phyloP scores from a whole-genome alignment of 1,140 invertebrate species.

The Leptoteleia sp. region DNA sequence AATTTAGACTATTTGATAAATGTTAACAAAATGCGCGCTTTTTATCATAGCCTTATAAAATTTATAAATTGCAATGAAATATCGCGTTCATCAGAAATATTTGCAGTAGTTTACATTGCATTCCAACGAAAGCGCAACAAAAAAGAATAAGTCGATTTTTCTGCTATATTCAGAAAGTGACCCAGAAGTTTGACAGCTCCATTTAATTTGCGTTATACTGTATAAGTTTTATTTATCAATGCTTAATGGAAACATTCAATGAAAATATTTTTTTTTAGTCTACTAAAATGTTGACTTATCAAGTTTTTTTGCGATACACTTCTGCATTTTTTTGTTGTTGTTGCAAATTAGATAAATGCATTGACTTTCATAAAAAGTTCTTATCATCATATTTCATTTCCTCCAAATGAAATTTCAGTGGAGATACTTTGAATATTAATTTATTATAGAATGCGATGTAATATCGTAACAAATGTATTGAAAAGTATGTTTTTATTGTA shows the following conservation, averaged over 20 bases:
- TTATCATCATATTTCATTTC: too few species aligned
- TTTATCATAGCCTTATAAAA: not conserved
- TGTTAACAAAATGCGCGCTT: not conserved
- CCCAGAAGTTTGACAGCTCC: conserved; percentile 14
- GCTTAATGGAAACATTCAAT: conserved; percentile 7
- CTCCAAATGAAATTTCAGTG: too few species aligned
- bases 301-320: too few species aligned
- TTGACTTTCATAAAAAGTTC: too few species aligned
- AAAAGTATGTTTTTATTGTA: too few species aligned
- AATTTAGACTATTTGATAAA: not conserved
- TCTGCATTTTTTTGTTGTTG: too few species aligned
- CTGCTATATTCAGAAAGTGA: conserved; percentile 4
- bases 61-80: not conserved
- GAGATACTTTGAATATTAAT: too few species aligned
- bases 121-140: not conserved
- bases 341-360: too few species aligned
- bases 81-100: not conserved
- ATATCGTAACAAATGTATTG: too few species aligned
- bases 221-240: conserved; percentile 17
- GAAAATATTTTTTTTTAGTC: not conserved
- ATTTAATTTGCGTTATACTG: conserved; percentile 6
- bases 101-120: conserved; percentile 4
- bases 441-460: too few species aligned
- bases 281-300: too few species aligned
- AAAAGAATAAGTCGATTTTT: conserved; percentile 1